A percentile compares a stretch with the other conserved stretches of the same genome.
Conservation (phyloP, 1,140 invertebrate genomes). For the Calosoma granatense region DNA sequence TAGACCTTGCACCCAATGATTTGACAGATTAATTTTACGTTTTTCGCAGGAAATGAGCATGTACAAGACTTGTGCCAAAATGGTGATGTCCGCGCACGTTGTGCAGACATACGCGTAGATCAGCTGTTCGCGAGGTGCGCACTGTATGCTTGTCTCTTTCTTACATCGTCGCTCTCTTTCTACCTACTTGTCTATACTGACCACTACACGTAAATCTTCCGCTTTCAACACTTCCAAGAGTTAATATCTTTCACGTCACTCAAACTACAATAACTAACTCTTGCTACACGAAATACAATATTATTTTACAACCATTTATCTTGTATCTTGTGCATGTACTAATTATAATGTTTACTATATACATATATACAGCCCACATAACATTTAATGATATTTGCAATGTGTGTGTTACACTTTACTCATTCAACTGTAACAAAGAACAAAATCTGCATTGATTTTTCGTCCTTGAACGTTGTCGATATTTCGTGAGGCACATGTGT, state of each 20-base stretch:
- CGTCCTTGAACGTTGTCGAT: not conserved
- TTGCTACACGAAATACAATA: too few relatives aligned
- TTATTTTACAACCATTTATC: too few relatives aligned
- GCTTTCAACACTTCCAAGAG: too few relatives aligned
- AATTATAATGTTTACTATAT: too few relatives aligned
- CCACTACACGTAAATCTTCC: not conserved
- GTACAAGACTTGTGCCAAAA: not conserved
- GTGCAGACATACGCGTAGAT: not conserved
- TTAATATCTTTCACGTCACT: too few relatives aligned
- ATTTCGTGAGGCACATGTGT: not conserved
- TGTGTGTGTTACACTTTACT: too few relatives aligned
- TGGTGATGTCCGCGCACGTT: not conserved
- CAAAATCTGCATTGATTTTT: too few relatives aligned
- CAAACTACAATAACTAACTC: too few relatives aligned
- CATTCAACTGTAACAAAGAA: too few relatives aligned
- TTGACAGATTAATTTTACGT: not conserved
- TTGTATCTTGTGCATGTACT: too few relatives aligned
- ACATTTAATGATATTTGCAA: too few relatives aligned
- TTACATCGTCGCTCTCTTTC: not conserved
- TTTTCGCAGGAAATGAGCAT: not conserved
- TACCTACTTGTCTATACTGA: not conserved
- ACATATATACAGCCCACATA: too few relatives aligned
- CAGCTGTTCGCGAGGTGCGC: conserved; percentile 1
- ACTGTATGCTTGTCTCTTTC: not conserved
- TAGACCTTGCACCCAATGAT: not conserved